phyloP scores from a whole-genome alignment of 2,113 vertebrate species.

The Geococcyx californianus region DNA sequence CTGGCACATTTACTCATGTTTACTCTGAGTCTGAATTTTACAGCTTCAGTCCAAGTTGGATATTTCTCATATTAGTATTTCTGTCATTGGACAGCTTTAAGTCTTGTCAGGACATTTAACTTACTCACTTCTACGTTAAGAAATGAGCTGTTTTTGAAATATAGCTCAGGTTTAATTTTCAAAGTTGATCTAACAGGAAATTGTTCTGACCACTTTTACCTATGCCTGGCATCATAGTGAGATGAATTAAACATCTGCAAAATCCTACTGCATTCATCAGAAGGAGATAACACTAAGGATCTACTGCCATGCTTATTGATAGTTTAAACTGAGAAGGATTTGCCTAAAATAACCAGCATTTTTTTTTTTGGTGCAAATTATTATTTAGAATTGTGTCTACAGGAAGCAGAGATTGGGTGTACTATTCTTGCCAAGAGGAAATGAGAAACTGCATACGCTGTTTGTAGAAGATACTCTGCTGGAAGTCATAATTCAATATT shows the following conservation, averaged over 20 bases:
- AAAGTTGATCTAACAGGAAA: background rate
- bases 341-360: background rate
- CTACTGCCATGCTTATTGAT: background rate
- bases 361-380: background rate
- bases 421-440: conserved; percentile 17
- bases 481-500: conserved; percentile 31
- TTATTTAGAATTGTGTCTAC: background rate
- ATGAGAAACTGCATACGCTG: background rate
- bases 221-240: background rate
- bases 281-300: background rate
- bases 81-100: background rate
- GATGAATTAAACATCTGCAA: background rate
- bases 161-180: background rate
- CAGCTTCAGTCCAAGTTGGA: background rate
- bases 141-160: background rate
- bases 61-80: background rate
- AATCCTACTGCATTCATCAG: background rate
- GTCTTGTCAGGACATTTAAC: background rate
- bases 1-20: background rate
- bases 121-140: background rate
- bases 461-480: conserved; percentile 24
- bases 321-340: conserved; percentile 3
- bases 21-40: background rate
- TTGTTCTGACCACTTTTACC: background rate
- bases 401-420: background rate